These are phyloP conservation scores for Gymnoscopelus microlampas DNA, from an alignment of 2,797 vertebrate genomes.

Conservation along the genomic window DNA sequence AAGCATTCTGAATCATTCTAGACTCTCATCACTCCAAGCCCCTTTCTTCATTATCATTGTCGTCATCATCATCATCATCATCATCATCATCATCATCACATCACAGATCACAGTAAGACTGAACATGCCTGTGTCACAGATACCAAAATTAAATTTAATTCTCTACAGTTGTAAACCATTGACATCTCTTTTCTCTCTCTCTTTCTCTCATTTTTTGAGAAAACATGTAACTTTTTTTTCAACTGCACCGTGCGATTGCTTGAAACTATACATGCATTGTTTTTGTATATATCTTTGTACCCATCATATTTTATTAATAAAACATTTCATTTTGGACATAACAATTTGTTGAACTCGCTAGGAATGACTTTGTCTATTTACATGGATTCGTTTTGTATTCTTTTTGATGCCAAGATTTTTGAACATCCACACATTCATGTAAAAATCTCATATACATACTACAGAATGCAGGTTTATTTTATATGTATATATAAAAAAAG, in stretches of 20 bases:
- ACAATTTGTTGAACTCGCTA: constrained; percentile 78
- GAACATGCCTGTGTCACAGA: constrained; percentile 87
- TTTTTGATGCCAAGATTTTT: constrained; percentile 80
- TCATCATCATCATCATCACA: constrained; percentile 56
- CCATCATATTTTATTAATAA: constrained; percentile 78
- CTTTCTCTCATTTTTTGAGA: constrained; percentile 65
- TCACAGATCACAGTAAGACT: constrained; percentile 84
- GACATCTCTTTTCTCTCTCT: constrained; percentile 54
- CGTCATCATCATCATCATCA: constrained; percentile 18
- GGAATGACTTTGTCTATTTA: constrained; percentile 83
- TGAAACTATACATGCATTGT: constrained; percentile 89
- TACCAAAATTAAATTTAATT: constrained; percentile 71
- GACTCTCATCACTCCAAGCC: constrained; percentile 42
- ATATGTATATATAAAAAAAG: constrained; percentile 51
- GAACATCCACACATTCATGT: constrained; percentile 83
- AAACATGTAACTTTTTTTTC: constrained; percentile 83
- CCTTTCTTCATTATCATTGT: constrained; percentile 19
- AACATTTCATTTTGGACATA: constrained; percentile 79
- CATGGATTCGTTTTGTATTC: constrained; percentile 69
- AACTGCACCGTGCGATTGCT: constrained; percentile 88
- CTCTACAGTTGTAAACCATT: constrained; percentile 69
- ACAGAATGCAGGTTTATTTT: constrained; percentile 65
- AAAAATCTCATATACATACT: constrained; percentile 81
- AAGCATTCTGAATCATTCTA: constrained; percentile 47
- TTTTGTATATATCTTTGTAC: constrained; percentile 80